A percentile compares a stretch with the other conserved stretches of the same genome.
Conservation (phyloP, 1,140 invertebrate genomes). For the Drosophila mojavensis region DNA sequence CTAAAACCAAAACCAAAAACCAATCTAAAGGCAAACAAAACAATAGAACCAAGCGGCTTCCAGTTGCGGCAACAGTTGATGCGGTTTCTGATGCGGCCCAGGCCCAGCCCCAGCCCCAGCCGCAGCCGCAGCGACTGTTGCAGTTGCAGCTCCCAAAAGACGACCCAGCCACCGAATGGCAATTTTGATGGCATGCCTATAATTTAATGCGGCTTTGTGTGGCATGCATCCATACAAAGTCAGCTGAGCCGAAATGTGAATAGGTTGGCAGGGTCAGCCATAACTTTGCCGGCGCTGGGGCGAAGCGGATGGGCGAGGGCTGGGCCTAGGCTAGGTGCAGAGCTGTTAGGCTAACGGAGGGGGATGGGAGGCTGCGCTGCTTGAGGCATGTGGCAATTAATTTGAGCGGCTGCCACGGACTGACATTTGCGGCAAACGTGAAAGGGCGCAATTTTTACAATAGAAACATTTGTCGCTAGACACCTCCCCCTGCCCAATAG, state of each 20-base stretch:
- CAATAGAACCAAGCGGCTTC: slow-evolving; percentile 61
- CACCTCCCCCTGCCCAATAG: slow-evolving; percentile 14
- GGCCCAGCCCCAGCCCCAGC: slow-evolving; percentile 30
- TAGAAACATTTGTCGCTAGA: slow-evolving; percentile 53
- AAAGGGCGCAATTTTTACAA: slow-evolving; percentile 54
- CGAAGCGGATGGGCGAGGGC: neutral
- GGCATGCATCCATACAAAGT: slow-evolving; percentile 49
- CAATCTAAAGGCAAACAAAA: slow-evolving; percentile 58
- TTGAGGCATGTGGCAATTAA: slow-evolving; percentile 48
- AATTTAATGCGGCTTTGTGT: slow-evolving; percentile 60
- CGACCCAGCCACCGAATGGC: slow-evolving; percentile 18
- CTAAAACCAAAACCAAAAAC: slow-evolving; percentile 29
- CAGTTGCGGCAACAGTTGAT: slow-evolving; percentile 21
- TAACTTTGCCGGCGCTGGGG: slow-evolving; percentile 1
- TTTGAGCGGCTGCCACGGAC: slow-evolving; percentile 42
- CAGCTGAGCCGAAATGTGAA: slow-evolving; percentile 67
- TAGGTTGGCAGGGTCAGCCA: slow-evolving; percentile 64
- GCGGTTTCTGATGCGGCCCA: slow-evolving; percentile 36
- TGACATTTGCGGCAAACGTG: slow-evolving; percentile 54
- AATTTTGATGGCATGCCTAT: slow-evolving; percentile 45
- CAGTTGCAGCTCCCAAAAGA: slow-evolving; percentile 25
- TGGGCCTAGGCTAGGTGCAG: too few relatives aligned
- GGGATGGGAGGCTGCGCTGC: neutral
- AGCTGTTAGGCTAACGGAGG: neutral
- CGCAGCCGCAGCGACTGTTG: slow-evolving; percentile 19